Evolutionary conservation across 2,888 invertebrate genomes (phyloP), one percentile per base, ranked within the genome.

Genomic region (Monoplex corrugatus): DNA sequence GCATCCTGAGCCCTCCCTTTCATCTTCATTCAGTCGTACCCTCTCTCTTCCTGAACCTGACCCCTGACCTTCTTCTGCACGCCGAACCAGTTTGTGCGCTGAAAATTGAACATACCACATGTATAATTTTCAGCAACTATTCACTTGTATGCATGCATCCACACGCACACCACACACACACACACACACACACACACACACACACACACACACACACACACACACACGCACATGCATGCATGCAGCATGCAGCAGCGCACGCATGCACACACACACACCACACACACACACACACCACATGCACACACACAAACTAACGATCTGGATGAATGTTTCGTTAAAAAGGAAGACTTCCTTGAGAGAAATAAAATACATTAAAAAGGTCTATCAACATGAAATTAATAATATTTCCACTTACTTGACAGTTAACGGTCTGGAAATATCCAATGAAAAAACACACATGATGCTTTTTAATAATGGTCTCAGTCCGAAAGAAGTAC

Each of bases 51-150:
- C 88, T 6, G n/a, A 19, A 16, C 38, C 78, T 43, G 83, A 19
- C 43, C n/a, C 84, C 28, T n/a, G 83, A 13, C 86, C 88, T 19
- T 89, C 90, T 28, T 88, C 85, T 38, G 86, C 44, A 32, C 87
- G 80, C 5, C 84, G 78, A 68, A 87, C 72, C 72, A 91, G 78
- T 89, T 90, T 91, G 82, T 90, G 89, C 23, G 91, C 91, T 91
- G 87, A 38, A 90, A 85, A 72, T 75, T 19, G 50, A 50, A 50
- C 50, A 50, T 50, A 50, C 50, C 50, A 8, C 8, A 19, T 19
- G 19, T 50, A 50, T 50, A 50, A 50, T 19, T 19, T 19, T 19
- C 50, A 50, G 10, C 50, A 13, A 13, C 50, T n/a, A n/a, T n/a
- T n/a, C n/a, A n/a, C n/a, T n/a, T n/a, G n/a, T n/a, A n/a, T n/a